Percentiles rank a stretch among this genome's conserved stretches.
Conservation (phyloP, 2,888 invertebrate genomes). For the Noctuana brunneofusca region DNA sequence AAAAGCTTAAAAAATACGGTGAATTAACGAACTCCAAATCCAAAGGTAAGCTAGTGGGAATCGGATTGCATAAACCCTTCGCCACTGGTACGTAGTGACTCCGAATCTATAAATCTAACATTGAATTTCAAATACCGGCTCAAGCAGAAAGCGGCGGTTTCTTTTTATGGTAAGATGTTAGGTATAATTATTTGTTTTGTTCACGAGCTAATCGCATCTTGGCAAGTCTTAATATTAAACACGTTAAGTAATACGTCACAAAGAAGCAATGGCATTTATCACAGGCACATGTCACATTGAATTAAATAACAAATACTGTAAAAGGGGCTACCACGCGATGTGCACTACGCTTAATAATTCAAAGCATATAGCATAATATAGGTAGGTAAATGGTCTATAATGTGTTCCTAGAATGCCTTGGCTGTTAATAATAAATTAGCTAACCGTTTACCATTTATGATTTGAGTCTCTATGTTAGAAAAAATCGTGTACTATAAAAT, state of each 20-base stretch:
- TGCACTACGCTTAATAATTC: slow-evolving; percentile 15
- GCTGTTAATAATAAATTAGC: not conserved
- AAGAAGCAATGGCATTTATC: not conserved
- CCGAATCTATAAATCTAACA: no score
- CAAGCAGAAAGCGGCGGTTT: not conserved
- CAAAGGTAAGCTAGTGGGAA: no score
- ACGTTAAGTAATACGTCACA: not conserved
- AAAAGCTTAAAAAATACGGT: no score
- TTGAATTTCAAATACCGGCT: no score
- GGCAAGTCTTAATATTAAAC: slow-evolving; percentile 8
- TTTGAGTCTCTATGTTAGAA: no score
- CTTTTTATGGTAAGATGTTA: not conserved
- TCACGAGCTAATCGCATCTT: slow-evolving; percentile 11
- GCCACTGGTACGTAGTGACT: no score
- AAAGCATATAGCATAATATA: no score
- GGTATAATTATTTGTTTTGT: not conserved
- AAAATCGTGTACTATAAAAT: no score
- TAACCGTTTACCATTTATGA: no score
- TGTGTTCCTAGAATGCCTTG: not conserved
- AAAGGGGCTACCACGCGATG: slow-evolving; percentile 13
- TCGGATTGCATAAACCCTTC: no score
- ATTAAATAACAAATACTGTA: slow-evolving; percentile 6
- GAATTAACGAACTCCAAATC: no score
- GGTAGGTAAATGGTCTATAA: not conserved
- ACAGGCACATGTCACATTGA: slow-evolving; percentile 14